Conservation (phyloP, 2,888 invertebrate genomes). For the Nesidiocoris tenuis region DNA sequence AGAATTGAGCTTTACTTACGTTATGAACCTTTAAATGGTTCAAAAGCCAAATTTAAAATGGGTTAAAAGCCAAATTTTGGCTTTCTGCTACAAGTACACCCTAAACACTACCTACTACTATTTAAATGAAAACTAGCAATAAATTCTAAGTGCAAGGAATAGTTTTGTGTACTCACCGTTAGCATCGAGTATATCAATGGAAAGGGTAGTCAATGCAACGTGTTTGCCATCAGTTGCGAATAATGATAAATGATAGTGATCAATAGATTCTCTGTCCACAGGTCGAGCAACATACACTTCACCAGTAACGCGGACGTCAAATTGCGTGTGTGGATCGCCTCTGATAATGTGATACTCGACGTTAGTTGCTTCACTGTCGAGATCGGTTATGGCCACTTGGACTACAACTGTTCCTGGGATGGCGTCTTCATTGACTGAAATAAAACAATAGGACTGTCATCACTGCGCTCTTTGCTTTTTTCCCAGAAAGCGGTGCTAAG, state of each 20-base stretch:
- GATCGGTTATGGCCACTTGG: conserved; percentile 67
- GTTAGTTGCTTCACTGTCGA: conserved; percentile 64
- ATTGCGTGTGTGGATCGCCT: conserved; percentile 82
- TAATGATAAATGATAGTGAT: conserved; percentile 74
- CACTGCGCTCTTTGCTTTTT: no score
- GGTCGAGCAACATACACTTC: conserved; percentile 78
- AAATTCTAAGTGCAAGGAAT: no score
- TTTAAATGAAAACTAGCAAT: no score
- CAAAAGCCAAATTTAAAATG: no score
- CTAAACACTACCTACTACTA: no score
- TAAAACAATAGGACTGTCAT: no score
- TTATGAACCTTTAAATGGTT: no score
- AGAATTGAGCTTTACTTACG: no score
- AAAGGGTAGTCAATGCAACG: conserved; percentile 73
- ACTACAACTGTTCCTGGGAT: conserved; percentile 73
- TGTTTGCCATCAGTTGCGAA: conserved; percentile 90
- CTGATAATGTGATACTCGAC: conserved; percentile 77
- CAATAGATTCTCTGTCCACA: conserved; percentile 78
- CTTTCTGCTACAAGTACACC: no score
- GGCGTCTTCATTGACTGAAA: conserved; percentile 70
- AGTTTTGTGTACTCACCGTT: no score
- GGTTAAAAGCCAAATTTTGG: no score
- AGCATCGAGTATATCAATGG: conserved; percentile 76
- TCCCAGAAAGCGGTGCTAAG: no score
- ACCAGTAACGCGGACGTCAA: conserved; percentile 81